A percentile compares a stretch with the other conserved stretches of the same genome.
These are phyloP conservation scores for Stomatorhinus walkeri DNA, from an alignment of 2,797 vertebrate genomes.

Conservation along the genomic window DNA sequence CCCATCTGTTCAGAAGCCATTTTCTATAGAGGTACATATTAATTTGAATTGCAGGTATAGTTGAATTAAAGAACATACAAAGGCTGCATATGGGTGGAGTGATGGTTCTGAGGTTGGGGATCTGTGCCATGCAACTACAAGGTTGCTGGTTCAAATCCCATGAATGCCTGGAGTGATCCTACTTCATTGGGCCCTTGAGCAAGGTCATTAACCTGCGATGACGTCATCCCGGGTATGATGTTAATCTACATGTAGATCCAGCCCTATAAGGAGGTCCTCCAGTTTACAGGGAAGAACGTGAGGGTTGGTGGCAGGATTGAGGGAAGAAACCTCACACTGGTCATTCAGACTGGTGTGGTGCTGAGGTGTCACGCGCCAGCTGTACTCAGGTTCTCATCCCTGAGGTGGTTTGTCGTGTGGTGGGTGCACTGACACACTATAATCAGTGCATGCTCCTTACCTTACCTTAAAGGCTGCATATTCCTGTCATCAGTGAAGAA, in stretches of 20 bases:
- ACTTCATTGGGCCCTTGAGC: neutral
- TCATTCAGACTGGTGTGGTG: neutral
- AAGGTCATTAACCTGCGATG: neutral
- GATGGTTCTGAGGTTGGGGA: neutral
- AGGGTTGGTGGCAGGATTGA: neutral
- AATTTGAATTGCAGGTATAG: neutral
- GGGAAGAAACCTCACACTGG: neutral
- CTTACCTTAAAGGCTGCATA: neutral
- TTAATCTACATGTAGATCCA: neutral
- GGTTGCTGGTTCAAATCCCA: neutral
- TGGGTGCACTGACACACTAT: neutral
- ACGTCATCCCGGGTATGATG: neutral
- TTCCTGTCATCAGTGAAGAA: neutral
- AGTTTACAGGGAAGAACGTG: neutral
- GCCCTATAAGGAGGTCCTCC: neutral
- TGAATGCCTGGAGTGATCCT: neutral
- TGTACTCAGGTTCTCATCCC: neutral
- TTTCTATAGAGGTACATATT: neutral
- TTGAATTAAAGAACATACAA: neutral
- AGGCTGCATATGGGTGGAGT: neutral
- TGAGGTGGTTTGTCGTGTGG: neutral
- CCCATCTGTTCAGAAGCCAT: neutral
- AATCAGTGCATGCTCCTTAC: neutral
- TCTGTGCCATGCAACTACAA: neutral
- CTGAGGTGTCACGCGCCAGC: neutral